Evolutionary conservation across 2,888 invertebrate genomes (phyloP).

Genomic region (Priocnemis perturbator): DNA sequence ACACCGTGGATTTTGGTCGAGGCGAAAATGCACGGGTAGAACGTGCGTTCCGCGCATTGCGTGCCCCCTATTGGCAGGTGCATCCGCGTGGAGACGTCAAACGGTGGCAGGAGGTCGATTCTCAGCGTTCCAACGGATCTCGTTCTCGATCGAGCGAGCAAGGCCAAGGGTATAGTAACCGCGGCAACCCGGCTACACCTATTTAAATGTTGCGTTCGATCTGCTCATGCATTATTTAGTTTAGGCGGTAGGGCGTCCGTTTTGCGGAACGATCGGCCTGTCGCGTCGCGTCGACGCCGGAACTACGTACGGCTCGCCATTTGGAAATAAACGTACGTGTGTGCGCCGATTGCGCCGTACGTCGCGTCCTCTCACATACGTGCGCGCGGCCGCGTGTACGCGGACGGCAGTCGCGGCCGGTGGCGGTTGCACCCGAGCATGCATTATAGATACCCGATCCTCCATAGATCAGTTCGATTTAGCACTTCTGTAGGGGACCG

Average conservation of each 20-base stretch:
- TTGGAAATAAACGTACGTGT: conserved; percentile 59
- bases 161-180: conserved; percentile 52
- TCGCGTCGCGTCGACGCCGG: conserved; percentile 64
- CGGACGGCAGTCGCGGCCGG: conserved; percentile 28
- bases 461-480: conserved; percentile 57
- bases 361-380: conserved; percentile 22
- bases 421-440: conserved; percentile 47
- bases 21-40: neutral
- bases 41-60: too few relatives aligned
- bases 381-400: conserved; percentile 15
- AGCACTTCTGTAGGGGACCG: conserved; percentile 45
- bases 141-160: conserved; percentile 27
- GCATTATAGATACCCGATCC: conserved; percentile 53
- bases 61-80: too few relatives aligned
- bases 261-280: conserved; percentile 60
- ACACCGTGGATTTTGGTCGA: conserved; percentile 10
- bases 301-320: conserved; percentile 58
- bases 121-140: too few relatives aligned
- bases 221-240: conserved; percentile 70
- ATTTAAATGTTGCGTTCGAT: conserved; percentile 68
- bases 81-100: too few relatives aligned
- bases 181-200: conserved; percentile 51
- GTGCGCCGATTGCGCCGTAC: too few relatives aligned
- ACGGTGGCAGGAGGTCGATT: too few relatives aligned
- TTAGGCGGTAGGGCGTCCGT: conserved; percentile 57